Percentiles rank a stretch among this genome's conserved stretches.
These are phyloP conservation scores for Brassicogethes aeneus DNA, from an alignment of 2,888 invertebrate genomes.

Conservation along the genomic window DNA sequence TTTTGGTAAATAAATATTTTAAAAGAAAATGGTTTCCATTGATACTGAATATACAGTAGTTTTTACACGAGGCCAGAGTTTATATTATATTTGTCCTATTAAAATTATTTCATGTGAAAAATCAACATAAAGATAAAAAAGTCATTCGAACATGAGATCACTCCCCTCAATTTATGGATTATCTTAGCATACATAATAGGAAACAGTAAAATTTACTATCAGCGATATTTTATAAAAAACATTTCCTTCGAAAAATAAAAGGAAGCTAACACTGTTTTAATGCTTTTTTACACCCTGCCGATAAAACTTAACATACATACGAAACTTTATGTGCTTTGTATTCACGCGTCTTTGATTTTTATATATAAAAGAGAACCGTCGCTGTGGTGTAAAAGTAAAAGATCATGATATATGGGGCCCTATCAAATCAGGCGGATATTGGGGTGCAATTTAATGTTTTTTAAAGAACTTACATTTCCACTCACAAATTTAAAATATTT, in stretches of 20 bases:
- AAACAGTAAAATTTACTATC: neutral
- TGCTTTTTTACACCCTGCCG: constrained; percentile 18
- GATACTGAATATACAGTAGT: too few relatives aligned
- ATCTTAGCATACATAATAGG: too few relatives aligned
- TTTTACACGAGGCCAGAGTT: too few relatives aligned
- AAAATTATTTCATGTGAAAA: too few relatives aligned
- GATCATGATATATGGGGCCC: neutral
- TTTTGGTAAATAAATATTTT: too few relatives aligned
- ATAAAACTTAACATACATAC: constrained; percentile 19
- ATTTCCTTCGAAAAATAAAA: constrained; percentile 6
- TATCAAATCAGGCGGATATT: neutral
- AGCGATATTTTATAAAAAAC: neutral
- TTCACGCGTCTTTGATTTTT: constrained; percentile 26
- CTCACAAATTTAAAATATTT: too few relatives aligned
- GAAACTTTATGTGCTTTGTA: constrained; percentile 21
- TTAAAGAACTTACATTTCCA: neutral
- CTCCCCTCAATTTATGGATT: too few relatives aligned
- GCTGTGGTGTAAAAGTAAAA: neutral
- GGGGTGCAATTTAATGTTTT: neutral
- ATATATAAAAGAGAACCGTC: constrained; percentile 8
- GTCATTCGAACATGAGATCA: too few relatives aligned
- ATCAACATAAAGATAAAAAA: too few relatives aligned
- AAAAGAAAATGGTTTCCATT: too few relatives aligned
- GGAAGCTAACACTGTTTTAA: constrained; percentile 14
- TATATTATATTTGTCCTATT: too few relatives aligned